Base-by-base conservation (phyloP, 1,140 invertebrate genomes). In the Bombus waltoni region DNA sequence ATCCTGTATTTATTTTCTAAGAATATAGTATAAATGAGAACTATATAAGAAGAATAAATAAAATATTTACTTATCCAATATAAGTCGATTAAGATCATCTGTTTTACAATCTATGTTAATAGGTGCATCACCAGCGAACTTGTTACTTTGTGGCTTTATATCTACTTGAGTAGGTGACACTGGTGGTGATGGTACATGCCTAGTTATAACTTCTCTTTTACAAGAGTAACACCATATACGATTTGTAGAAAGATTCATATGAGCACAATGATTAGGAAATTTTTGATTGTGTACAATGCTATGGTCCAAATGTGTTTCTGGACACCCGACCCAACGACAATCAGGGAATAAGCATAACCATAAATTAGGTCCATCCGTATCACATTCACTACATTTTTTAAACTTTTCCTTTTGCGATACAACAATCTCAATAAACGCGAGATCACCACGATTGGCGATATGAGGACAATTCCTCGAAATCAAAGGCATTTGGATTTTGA, bases 161-260 rank as follows among this genome's bases (percentile, higher is more conserved):
- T 89, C 95, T 88, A 82, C 92, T 92, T 91, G 95, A 89, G 87
- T 96, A 88, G 94, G 92, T 13, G 93, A 93, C 3, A 88, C n/a
- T 1, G 92, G 88, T 1, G 91, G 90, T 1, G 92, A 92, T 4
- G 92, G 89, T 59, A 94, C 80, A 25, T 91, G 90, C 93, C 94
- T 82, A 88, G 94, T 88, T 94, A 97, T 93, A 95, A 98, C 96
- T 96, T 98, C 96, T 90, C 95, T 95, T 90, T 98, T 96, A 96
- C 98, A 99, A 47, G 96, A 92, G 90, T 98, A 98, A 95, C 98
- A 99, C 98, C 98, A 98, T 89, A 98, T 96, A 87, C 98, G 95
- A 83, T 97, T 96, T 1, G 97, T 98, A 5, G 97, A 97, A 66
- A 98, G 94, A 94, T 98, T 98, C 96, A 98, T 97, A 88, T 98